Evolutionary conservation across 92 coral and sea anemone species (phyloP).

Genomic region (Actinernus sp.): DNA sequence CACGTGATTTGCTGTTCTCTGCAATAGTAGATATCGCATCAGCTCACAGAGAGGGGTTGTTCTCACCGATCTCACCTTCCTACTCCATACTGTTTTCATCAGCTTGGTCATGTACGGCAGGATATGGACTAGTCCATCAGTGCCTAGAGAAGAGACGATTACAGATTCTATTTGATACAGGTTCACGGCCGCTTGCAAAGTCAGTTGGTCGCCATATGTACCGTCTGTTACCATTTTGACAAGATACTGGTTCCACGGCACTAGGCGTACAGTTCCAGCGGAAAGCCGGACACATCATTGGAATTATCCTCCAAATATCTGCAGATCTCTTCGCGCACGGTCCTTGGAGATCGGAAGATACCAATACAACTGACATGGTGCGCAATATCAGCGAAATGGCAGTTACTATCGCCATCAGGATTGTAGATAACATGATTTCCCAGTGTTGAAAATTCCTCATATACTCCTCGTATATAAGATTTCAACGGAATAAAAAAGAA

Average conservation of each 20-base stretch:
- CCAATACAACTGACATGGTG: conserved; percentile 5
- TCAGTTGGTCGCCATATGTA: conserved; percentile 47
- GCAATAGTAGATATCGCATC: too few relatives aligned
- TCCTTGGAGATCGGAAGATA: conserved; percentile 10
- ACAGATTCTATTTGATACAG: conserved; percentile 5
- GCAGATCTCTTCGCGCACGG: conserved; percentile 7
- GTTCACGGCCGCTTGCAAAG: conserved; percentile 46
- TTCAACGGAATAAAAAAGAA: too few relatives aligned
- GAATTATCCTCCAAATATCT: conserved; percentile 2
- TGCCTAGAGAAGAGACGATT: conserved; percentile 21
- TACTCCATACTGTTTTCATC: too few relatives aligned
- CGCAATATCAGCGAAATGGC: conserved; percentile 4
- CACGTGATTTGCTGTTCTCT: too few relatives aligned
- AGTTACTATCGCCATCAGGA: conserved; percentile 32
- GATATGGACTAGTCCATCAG: not conserved
- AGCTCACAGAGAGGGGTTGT: too few relatives aligned
- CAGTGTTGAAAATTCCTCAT: conserved; percentile 4
- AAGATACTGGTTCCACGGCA: conserved; percentile 20
- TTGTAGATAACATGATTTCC: conserved; percentile 17
- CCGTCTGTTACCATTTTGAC: conserved; percentile 21
- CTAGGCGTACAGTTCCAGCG: conserved; percentile 17
- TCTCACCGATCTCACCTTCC: too few relatives aligned
- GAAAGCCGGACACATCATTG: not conserved
- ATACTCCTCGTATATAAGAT: too few relatives aligned
- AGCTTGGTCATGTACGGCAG: too few relatives aligned